Conservation (phyloP, 2,797 vertebrate genomes). For the Leucoraja ocellata region DNA sequence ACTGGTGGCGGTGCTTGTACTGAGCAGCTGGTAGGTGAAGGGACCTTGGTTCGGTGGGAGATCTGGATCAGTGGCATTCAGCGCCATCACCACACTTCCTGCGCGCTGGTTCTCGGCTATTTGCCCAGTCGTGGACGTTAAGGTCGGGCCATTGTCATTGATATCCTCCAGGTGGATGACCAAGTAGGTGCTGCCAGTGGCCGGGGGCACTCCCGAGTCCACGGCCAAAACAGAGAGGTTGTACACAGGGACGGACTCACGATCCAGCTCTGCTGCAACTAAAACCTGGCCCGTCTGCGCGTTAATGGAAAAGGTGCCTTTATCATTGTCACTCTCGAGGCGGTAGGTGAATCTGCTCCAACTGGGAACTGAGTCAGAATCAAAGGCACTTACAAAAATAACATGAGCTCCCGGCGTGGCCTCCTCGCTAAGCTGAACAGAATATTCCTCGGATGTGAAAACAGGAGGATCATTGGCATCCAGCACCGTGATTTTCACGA, state of each 20-base stretch:
- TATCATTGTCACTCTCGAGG: conserved; percentile 72
- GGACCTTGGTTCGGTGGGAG: conserved; percentile 92
- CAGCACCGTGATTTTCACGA: conserved; percentile 84
- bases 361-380: conserved; percentile 91
- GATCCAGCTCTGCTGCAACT: conserved; percentile 79
- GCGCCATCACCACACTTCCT: conserved; percentile 71
- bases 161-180: conserved; percentile 90
- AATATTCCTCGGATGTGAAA: conserved; percentile 79
- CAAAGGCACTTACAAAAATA: conserved; percentile 87
- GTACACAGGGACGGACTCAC: conserved; percentile 80
- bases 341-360: conserved; percentile 96
- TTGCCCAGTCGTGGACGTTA: conserved; percentile 70
- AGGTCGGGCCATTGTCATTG: conserved; percentile 86
- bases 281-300: conserved; percentile 90
- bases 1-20: conserved; percentile 73
- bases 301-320: conserved; percentile 81
- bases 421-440: conserved; percentile 82
- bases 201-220: conserved; percentile 78
- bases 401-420: conserved; percentile 81
- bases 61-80: conserved; percentile 80
- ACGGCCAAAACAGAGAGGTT: conserved; percentile 83
- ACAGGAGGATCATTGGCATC: conserved; percentile 94
- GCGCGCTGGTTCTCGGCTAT: conserved; percentile 86
- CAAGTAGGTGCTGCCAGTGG: conserved; percentile 80
- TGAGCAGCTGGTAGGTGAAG: conserved; percentile 78